Conservation (phyloP, 2,888 invertebrate species). For the Monoplex corrugatus region DNA sequence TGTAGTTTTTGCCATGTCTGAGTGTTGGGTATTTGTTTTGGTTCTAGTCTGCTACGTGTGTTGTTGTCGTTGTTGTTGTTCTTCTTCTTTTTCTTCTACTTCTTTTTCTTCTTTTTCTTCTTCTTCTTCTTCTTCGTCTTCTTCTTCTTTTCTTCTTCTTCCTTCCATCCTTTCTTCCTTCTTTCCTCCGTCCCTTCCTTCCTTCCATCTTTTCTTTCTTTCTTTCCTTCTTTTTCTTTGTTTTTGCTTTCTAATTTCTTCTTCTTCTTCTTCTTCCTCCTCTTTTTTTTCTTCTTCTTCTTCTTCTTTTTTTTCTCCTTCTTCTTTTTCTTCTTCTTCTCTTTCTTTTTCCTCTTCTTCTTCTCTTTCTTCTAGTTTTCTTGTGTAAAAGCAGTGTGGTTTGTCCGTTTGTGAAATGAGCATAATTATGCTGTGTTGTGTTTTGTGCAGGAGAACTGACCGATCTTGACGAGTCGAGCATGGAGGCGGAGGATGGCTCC, state of each 20-base stretch:
- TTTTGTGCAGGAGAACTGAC: slow-evolving; percentile 3
- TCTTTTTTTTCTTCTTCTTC: not conserved
- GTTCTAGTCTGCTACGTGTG: too few relatives aligned
- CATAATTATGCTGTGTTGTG: not conserved
- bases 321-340: not conserved
- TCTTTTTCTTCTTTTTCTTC: not conserved
- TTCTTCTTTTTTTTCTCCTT: not conserved
- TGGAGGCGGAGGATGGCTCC: slow-evolving; percentile 67
- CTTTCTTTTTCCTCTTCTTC: not conserved
- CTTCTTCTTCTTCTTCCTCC: not conserved
- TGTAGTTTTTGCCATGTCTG: too few relatives aligned
- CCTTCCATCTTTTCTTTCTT: not conserved
- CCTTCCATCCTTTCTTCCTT: too few relatives aligned
- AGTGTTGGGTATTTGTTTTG: too few relatives aligned
- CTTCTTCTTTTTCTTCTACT: not conserved
- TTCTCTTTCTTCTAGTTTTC: too few relatives aligned
- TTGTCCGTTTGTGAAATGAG: too few relatives aligned
- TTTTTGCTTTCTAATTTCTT: not conserved
- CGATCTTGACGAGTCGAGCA: slow-evolving; percentile 57
- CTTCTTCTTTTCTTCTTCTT: too few relatives aligned
- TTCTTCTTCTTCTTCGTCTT: not conserved
- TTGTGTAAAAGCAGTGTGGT: too few relatives aligned
- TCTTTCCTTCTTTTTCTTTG: not conserved
- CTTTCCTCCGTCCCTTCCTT: not conserved
- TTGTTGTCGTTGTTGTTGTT: too few relatives aligned